A percentile compares a stretch with the other conserved stretches of the same genome.
Conservation (phyloP, 2,797 vertebrate genomes). For the Streptopelia turtur region DNA sequence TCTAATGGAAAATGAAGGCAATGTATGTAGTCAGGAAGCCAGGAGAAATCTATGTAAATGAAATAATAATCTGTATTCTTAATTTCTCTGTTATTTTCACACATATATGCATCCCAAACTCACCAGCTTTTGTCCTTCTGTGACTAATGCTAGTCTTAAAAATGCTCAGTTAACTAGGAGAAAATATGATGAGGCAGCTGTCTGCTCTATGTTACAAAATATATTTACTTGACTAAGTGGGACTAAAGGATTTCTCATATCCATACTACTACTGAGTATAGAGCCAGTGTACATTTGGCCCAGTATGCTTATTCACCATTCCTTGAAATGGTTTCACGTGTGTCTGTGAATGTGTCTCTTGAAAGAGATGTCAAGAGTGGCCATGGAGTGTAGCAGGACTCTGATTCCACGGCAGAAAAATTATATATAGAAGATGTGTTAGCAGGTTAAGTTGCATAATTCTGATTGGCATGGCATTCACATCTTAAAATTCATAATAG, state of each 20-base stretch:
- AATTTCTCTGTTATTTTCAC: background rate
- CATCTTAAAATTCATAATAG: conserved; percentile 27
- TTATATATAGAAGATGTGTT: background rate
- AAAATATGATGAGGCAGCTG: background rate
- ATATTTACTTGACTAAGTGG: background rate
- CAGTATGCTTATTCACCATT: background rate
- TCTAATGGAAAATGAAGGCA: background rate
- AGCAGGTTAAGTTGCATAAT: conserved; percentile 19
- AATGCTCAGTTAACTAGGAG: background rate
- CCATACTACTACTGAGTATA: background rate
- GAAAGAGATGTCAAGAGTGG: background rate
- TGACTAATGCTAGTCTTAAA: background rate
- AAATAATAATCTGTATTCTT: background rate
- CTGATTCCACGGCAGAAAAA: background rate
- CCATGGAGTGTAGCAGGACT: background rate
- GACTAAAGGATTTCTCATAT: background rate
- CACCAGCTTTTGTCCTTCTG: background rate
- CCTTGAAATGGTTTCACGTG: rapidly evolving
- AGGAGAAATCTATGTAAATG: background rate
- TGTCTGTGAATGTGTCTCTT: background rate
- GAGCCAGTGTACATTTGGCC: background rate
- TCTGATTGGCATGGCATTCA: background rate
- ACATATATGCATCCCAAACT: background rate
- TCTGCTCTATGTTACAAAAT: background rate
- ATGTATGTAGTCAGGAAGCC: background rate